Base-by-base conservation (phyloP, 2,113 vertebrate species). In the Ptilonorhynchus violaceus region DNA sequence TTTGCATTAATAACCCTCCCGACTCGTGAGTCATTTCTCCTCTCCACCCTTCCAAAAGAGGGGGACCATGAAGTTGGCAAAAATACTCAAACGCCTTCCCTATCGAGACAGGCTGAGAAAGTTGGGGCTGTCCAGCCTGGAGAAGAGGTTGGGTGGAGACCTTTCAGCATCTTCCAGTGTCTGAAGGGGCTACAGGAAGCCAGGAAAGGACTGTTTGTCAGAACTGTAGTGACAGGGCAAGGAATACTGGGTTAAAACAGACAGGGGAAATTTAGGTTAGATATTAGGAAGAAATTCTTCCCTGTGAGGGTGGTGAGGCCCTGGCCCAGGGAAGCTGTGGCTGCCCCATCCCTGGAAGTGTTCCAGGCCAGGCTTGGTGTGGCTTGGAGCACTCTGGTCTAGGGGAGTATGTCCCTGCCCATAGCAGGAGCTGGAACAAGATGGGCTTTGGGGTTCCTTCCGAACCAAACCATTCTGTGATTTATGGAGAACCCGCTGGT, bases 141-240 rank as follows among this genome's bases (percentile, higher is more conserved):
- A 47, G 28, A 31, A 41, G 25, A 55, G 52, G 30, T 53, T 89
- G 13, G 59, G n/a, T 47, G 24, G 78, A 60, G 11, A 76, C 46
- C 46, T 31, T 24, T 19, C 30, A 69, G 55, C 47, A 53, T 15
- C 47, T 42, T 19, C 25, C 30, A 8, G 8, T 23, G 9, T 5
- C 15, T 31, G 41, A 27, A 33, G 41, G 41, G 25, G 35, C 15
- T 49, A 3, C 25, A 23, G 63, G 15, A 13, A 84, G 25, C 41
- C 18, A 41, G 55, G 27, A 35, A 37, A 15, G 15, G 49, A 16
- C 31, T 11, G 7, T 33, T 47, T 0, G 0, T 77, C 41, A 28
- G 14, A 19, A 31, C 25, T 56, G 41, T 14, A 24, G 41, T 62
- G 17, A 37, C 7, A 16, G 35, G 35, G 11, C 10, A 49, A 76